Base-by-base conservation (phyloP, 92 coral and sea anemone genomes). In the Porites rus region DNA sequence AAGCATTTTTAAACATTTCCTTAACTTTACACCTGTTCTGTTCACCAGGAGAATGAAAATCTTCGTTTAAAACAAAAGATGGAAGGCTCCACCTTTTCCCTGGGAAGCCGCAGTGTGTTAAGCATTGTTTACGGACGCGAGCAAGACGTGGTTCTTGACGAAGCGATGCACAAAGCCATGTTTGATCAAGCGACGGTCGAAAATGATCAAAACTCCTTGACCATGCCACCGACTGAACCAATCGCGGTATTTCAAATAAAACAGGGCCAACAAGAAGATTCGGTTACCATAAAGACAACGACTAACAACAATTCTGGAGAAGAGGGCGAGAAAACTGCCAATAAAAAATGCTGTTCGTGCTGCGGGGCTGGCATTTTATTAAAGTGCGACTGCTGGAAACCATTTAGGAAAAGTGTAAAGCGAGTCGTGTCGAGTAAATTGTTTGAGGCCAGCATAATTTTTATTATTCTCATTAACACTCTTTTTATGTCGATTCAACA, bases 401-500 rank as follows among this genome's bases (percentile, higher is more conserved):
- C 66, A 2, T 81, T 93, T 31, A 92, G 93, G 61, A 65, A 89
- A 46, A 38, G 76, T 16, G 80, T 87, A 3, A 52, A 69, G 63
- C 75, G 79, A 60, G 56, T 92, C 25, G 96, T 93, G 63, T 79
- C 80, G 20, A 89, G 95, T 56, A 87, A 90, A 81, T 38, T 71
- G 69, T 91, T 96, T 52, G 99, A 96, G 54, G 90, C 74, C 25
- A 88, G 91, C 78, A 95, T 96, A 20, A 94, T 92, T 38, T 70
- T 90, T 70, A 95, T 97, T 81, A 96, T 96, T 69, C 72, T 96
- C 28, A 79, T 95, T 56, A 96, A 96, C 76, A 96, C 99, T 3
- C 70, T 95, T 31, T 93, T 93, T 65, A 96, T 96, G 99, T 90
- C 98, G 9, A 90, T 92, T 14, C 96, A 96, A 56, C 94, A 94